phyloP scores from a whole-genome alignment of 2,888 invertebrate genomes.

The Caenorhabditis parvicauda region DNA sequence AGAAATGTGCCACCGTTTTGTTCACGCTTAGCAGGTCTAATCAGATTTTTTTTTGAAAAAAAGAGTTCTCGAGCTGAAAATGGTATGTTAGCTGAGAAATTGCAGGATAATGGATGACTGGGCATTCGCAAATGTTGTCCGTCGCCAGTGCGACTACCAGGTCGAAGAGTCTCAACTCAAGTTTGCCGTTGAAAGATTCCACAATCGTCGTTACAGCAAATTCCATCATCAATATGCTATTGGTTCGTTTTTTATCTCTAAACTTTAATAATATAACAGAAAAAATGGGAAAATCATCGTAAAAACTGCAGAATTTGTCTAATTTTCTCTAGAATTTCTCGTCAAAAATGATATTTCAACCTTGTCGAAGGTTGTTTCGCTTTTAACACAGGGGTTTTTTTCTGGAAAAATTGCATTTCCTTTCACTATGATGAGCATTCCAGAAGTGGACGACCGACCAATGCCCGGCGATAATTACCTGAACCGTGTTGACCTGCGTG shows the following conservation, averaged over 20 bases:
- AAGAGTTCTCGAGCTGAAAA: too few species aligned
- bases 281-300: neutral
- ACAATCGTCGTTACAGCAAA: slow-evolving; percentile 80
- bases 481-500: slow-evolving; percentile 37
- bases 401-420: too few species aligned
- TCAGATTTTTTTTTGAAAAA: too few species aligned
- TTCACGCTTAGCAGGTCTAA: too few species aligned
- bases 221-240: slow-evolving; percentile 48
- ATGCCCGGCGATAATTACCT: slow-evolving; percentile 43
- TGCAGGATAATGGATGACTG: slow-evolving; percentile 90
- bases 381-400: too few species aligned
- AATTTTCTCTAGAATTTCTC: too few species aligned
- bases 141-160: slow-evolving; percentile 66
- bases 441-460: slow-evolving; percentile 40
- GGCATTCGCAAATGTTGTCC: slow-evolving; percentile 92
- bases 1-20: too few species aligned
- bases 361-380: too few species aligned
- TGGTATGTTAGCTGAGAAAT: slow-evolving; percentile 1
- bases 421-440: slow-evolving; percentile 3
- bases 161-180: slow-evolving; percentile 92
- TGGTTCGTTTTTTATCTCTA: slow-evolving; percentile 18
- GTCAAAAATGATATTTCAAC: too few species aligned
- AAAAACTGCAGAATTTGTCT: too few species aligned
- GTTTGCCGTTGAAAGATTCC: slow-evolving; percentile 91
- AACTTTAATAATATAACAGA: neutral